phyloP scores from a whole-genome alignment of 2,113 vertebrate species.

The Podarcis raffonei region DNA sequence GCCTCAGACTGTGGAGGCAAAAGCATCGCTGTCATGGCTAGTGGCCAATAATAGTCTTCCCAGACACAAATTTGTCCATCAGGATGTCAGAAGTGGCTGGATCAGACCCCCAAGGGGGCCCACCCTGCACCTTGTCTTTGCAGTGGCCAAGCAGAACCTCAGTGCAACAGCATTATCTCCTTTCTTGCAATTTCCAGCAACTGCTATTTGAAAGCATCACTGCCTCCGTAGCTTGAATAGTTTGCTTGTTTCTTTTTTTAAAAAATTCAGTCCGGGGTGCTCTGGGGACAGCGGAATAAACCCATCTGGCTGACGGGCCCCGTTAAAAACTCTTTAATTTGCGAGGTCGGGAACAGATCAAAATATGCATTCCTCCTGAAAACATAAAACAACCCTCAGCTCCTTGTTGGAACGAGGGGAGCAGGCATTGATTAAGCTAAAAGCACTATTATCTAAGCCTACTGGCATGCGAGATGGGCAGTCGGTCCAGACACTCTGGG shows the following conservation, averaged over 20 bases:
- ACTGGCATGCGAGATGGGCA: not conserved
- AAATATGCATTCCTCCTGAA: not conserved
- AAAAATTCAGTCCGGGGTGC: not conserved
- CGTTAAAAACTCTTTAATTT: not conserved
- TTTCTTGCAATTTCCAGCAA: not conserved
- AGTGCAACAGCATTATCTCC: too few species aligned
- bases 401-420: not conserved
- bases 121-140: too few species aligned
- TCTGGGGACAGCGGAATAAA: not conserved
- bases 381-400: not conserved
- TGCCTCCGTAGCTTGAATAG: not conserved
- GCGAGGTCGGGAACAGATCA: not conserved
- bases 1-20: too few species aligned
- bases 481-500: rapidly evolving
- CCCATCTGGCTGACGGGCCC: not conserved
- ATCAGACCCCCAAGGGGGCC: too few species aligned
- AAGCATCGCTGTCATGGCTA: too few species aligned
- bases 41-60: too few species aligned
- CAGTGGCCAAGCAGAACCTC: too few species aligned
- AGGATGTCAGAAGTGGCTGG: too few species aligned
- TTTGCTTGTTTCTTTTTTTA: not conserved
- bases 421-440: constrained; percentile 24
- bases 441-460: constrained; percentile 14
- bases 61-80: too few species aligned
- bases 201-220: too few species aligned